Evolutionary conservation across 2,888 invertebrate genomes (phyloP).

Genomic region (Temnothorax unifasciatus): DNA sequence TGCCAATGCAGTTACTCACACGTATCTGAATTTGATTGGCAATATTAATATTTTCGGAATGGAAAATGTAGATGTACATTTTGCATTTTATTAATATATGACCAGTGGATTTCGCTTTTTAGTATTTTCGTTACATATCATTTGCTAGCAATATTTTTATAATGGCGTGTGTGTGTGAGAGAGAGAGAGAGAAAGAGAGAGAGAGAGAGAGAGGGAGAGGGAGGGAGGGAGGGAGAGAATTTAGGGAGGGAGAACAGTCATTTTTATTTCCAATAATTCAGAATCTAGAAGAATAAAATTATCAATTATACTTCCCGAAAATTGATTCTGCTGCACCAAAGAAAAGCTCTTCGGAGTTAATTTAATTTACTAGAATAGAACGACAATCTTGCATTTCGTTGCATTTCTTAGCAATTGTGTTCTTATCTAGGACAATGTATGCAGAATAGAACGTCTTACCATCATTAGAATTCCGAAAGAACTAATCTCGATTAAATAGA

Average conservation of each 20-base stretch:
- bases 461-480: background rate
- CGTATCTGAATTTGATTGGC: constrained; percentile 26
- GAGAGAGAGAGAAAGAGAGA: too few relatives aligned
- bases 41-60: constrained; percentile 37
- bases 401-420: background rate
- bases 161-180: background rate
- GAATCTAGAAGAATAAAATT: background rate
- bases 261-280: constrained; percentile 14
- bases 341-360: background rate
- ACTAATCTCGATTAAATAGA: background rate
- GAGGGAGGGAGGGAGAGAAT: too few relatives aligned
- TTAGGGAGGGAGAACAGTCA: background rate
- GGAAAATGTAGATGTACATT: background rate
- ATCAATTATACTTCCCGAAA: background rate
- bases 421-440: background rate
- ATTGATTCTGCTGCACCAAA: background rate
- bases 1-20: constrained; percentile 3
- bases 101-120: constrained; percentile 14
- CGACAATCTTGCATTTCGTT: background rate
- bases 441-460: background rate
- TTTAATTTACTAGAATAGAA: background rate
- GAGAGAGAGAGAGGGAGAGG: too few relatives aligned
- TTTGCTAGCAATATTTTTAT: constrained; percentile 30
- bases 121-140: constrained; percentile 1
- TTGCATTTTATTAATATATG: constrained; percentile 27